Conservation (phyloP, 2,113 vertebrate genomes). For the Pomatorhinus ruficollis region DNA sequence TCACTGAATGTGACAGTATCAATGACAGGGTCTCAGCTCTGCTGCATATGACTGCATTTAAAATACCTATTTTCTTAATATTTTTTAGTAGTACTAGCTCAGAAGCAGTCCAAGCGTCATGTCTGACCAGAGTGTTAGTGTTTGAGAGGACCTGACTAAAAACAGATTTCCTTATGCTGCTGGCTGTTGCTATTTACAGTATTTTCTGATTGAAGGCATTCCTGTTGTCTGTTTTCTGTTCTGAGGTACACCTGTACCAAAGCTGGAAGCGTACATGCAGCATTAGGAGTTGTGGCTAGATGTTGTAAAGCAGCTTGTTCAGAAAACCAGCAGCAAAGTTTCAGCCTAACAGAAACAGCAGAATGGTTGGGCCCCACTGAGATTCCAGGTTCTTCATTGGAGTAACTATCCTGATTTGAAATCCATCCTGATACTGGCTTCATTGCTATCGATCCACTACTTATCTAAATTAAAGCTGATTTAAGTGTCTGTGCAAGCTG, state of each 20-base stretch:
- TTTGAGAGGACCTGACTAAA: neutral
- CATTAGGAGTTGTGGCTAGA: neutral
- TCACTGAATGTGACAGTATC: neutral
- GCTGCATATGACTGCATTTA: neutral
- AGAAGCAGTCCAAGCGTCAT: neutral
- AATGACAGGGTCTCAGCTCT: neutral
- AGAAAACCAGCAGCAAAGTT: neutral
- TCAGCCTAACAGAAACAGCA: neutral
- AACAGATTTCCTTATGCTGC: neutral
- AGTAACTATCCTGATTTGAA: neutral
- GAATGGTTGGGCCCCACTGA: neutral
- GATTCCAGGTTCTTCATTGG: neutral
- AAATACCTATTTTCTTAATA: neutral
- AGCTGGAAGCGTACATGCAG: neutral
- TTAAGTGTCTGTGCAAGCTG: conserved; percentile 1
- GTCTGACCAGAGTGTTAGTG: neutral
- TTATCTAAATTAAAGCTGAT: conserved; percentile 52
- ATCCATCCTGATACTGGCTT: neutral
- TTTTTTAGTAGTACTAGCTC: neutral
- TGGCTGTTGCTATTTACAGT: neutral
- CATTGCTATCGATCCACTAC: conserved; percentile 10
- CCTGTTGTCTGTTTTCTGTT: neutral
- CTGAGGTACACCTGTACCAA: neutral
- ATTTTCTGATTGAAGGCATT: accelerated
- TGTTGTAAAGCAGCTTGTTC: neutral